Evolutionary conservation across 2,797 vertebrate species (phyloP), one percentile per base, ranked within the genome.

Genomic region (Otolemur crassicaudatus): DNA sequence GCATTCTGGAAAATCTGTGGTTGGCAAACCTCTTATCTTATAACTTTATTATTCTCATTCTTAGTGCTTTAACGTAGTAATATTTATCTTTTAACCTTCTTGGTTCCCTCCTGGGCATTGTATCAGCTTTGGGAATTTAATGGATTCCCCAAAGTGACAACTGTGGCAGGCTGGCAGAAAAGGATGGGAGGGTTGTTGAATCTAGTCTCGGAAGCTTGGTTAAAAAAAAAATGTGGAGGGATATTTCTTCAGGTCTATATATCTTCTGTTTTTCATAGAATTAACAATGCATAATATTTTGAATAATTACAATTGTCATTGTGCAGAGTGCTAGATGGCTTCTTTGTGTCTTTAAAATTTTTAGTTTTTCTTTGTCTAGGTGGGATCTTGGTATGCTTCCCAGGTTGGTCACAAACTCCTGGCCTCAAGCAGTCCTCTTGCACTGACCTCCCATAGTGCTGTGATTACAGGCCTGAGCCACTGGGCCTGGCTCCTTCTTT

Each of bases 31-130:
- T 49, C 60, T 53, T 27, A 97, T 0, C 46, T 96, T 67, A 31
- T 17, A 90, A 93, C 29, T 23, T 69, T 84, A 3, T 61, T 31
- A 1, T 96, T 96, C 12, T 14, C 34, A 90, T 83, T 84, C 56
- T 14, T 85, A 97, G 53, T 94, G 53, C 37, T 95, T 90, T 79
- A 87, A 75, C 58, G 60, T 43, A 53, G 65, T 67, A 56, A 31
- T 16, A 89, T 63, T 83, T 87, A 75, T 31, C 23, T 90, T 90
- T 73, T 58, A 91, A 69, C 17, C 49, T 56, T 95, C 94, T 96
- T 60, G 3, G 2, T 97, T 96, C 92, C 95, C 60, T 96, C 72
- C 94, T 91, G 19, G 63, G 3, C 61, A 14, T 93, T 81, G 16
- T 77, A 19, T 94, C 31, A 89, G 19, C 76, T 80, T 87, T 46